Evolutionary conservation across 2,797 vertebrate genomes (phyloP).

Genomic region (Clarias pachynema): DNA sequence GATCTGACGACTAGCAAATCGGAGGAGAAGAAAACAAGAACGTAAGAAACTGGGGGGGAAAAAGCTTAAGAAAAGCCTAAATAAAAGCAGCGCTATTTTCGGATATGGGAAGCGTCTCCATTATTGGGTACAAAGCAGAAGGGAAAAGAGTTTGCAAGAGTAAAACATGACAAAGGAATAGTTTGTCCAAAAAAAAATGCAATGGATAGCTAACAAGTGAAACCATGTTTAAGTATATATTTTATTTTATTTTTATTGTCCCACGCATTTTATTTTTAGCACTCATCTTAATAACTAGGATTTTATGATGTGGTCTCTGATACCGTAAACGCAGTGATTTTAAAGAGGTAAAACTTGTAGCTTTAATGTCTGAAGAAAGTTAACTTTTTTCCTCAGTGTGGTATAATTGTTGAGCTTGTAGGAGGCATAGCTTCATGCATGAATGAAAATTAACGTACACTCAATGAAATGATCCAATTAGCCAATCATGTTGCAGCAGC

Average conservation of each 20-base stretch:
- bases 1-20: conserved; percentile 71
- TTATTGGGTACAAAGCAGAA: conserved; percentile 66
- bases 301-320: neutral
- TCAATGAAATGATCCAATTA: neutral
- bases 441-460: neutral
- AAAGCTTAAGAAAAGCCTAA: conserved; percentile 52
- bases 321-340: neutral
- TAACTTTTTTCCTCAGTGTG: neutral
- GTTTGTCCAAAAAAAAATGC: conserved; percentile 8
- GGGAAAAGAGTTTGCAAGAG: conserved; percentile 38
- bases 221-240: neutral
- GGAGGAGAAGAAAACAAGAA: conserved; percentile 72
- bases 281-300: neutral
- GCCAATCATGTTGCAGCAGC: neutral
- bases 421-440: neutral
- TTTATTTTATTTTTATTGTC: neutral
- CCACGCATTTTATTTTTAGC: neutral
- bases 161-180: conserved; percentile 48
- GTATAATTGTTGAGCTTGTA: no score
- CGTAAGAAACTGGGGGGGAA: conserved; percentile 71
- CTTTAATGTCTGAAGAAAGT: no score
- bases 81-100: conserved; percentile 72
- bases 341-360: neutral
- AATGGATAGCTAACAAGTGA: neutral
- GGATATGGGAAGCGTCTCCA: conserved; percentile 61